Percentiles rank a stretch among this genome's conserved stretches.
phyloP scores from a whole-genome alignment of 2,797 vertebrate genomes.

The Syngnathus acus region DNA sequence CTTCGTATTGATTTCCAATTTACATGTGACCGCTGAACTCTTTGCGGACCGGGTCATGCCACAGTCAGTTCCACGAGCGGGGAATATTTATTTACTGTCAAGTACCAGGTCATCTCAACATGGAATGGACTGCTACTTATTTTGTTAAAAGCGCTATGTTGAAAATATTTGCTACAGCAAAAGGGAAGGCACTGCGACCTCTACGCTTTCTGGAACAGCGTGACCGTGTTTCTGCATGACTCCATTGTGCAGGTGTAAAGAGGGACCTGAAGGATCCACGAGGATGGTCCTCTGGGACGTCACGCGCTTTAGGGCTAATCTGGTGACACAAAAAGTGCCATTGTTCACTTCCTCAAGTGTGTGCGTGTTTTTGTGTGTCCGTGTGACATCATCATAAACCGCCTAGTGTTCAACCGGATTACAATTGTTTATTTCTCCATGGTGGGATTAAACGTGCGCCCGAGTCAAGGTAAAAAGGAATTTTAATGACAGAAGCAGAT shows the following conservation, averaged over 20 bases:
- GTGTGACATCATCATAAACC: not conserved
- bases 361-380: not conserved
- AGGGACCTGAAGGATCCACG: conserved; percentile 49
- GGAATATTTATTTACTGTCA: conserved; percentile 24
- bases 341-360: conserved; percentile 7
- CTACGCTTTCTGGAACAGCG: not conserved
- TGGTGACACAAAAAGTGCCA: conserved; percentile 41
- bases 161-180: not conserved
- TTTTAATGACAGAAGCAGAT: conserved; percentile 4
- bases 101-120: not conserved
- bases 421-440: not conserved
- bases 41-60: conserved; percentile 6
- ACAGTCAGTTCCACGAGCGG: not conserved
- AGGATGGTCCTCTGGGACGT: conserved; percentile 30
- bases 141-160: not conserved
- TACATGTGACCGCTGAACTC: conserved; percentile 19
- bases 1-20: conserved; percentile 25
- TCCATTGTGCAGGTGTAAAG: not conserved
- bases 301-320: conserved; percentile 42
- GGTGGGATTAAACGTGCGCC: not conserved
- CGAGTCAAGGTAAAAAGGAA: conserved; percentile 2
- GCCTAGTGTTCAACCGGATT: not conserved
- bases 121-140: not conserved
- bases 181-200: not conserved
- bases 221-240: not conserved